Percentiles rank a stretch among this genome's conserved stretches.
phyloP scores from a whole-genome alignment of 2,888 invertebrate species.

The Apomyelois bistriatella region DNA sequence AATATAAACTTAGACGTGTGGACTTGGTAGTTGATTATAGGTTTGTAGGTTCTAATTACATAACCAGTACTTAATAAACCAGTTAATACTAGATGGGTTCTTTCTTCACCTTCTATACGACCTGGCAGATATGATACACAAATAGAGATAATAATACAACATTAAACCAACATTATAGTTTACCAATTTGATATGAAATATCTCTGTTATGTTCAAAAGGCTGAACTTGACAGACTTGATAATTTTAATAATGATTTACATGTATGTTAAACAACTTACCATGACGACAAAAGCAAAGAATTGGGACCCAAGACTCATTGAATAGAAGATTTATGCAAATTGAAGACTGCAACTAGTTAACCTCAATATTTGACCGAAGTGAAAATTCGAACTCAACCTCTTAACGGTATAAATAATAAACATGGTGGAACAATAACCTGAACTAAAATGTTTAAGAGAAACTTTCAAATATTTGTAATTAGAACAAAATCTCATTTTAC shows the following conservation, averaged over 20 bases:
- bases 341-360: slow-evolving; percentile 23
- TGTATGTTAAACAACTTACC: too few species aligned
- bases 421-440: slow-evolving; percentile 11
- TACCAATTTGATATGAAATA: too few species aligned
- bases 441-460: slow-evolving; percentile 3
- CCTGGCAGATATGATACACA: too few species aligned
- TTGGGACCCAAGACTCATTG: not conserved
- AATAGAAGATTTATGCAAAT: not conserved
- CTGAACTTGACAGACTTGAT: too few species aligned
- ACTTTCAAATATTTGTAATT: slow-evolving; percentile 14
- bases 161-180: too few species aligned
- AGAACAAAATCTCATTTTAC: not conserved
- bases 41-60: not conserved
- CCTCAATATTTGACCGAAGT: slow-evolving; percentile 25
- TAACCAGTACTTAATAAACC: not conserved
- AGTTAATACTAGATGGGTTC: too few species aligned
- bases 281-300: not conserved
- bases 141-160: too few species aligned
- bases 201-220: too few species aligned
- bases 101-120: too few species aligned
- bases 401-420: slow-evolving; percentile 23
- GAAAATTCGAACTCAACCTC: slow-evolving; percentile 21
- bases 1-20: not conserved
- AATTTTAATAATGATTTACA: too few species aligned
- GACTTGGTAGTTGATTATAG: not conserved